Evolutionary conservation across 2,113 vertebrate species (phyloP), one percentile per base, ranked within the genome.

Genomic region (Tupaia tana): DNA sequence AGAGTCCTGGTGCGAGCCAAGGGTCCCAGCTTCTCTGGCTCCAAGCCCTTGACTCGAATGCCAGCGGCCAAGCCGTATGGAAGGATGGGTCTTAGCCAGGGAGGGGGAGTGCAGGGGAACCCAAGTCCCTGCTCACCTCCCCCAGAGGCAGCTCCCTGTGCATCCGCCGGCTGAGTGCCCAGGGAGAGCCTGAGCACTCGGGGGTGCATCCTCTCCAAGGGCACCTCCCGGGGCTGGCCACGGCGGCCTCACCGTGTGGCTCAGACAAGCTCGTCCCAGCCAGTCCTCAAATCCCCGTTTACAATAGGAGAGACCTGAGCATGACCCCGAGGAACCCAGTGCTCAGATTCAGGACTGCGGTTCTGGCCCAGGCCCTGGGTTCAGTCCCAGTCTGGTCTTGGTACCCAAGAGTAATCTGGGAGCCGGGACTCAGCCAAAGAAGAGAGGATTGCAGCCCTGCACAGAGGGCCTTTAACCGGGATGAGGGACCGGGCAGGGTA

Each of bases 1-100:
- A 54, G 61, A 16, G 25, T 10, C 9, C 3, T 7, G 20, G 25
- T 54, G 79, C 19, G 7, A 67, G 5, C 70, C 24, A 24, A 54
- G 27, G 22, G 34, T 64, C 6, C 24, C 63, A 31, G 58, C 18
- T 27, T 31, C 43, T 22, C 63, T 66, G 61, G 14, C 9, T 25
- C 70, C 56, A 10, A 3, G 2, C 25, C 61, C 66, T 1, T 3
- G 27, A 6, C 19, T 56, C 43, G 7, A 64, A 70, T 27, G 43
- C 54, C 75, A 78, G 34, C 15, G 0, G 0, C 77, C 58, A 24
- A 0, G 6, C 43, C 61, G 1, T 2, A 1, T 6, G 9, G 66
- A 29, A 92, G n/a, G 58, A 18, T 1, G 7, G 12, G 43, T 8
- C 56, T 82, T 43, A 70, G 67, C 79, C 20, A 27, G 70, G 16